Percentiles rank a stretch among this genome's conserved stretches.
These are phyloP conservation scores for Paramacrobiotus metropolitanus DNA, from an alignment of 1,140 invertebrate genomes.

Conservation along the genomic window DNA sequence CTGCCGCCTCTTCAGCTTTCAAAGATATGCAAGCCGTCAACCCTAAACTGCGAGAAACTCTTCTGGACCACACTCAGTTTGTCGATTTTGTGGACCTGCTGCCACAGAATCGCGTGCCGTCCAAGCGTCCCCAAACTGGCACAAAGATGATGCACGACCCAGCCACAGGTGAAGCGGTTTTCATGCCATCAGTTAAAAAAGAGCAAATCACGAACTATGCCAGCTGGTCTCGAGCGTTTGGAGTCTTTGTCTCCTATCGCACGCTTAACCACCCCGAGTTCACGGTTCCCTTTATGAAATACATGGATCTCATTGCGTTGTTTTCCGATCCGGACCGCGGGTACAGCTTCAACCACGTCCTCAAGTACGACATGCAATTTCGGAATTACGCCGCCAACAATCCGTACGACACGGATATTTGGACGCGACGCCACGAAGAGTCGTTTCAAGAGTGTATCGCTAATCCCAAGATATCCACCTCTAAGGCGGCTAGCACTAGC, in stretches of 20 bases:
- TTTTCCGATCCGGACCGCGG: background rate
- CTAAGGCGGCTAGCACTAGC: background rate
- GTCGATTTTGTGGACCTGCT: no score
- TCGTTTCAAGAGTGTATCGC: background rate
- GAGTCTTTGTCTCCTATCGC: background rate
- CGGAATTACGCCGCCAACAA: background rate
- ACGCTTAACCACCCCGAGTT: background rate
- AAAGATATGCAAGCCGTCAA: no score
- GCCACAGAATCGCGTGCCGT: no score
- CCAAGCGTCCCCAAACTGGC: no score
- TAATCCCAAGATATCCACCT: background rate
- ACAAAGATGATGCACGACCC: no score
- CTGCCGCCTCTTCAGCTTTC: no score
- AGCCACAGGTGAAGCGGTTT: no score
- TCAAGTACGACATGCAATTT: background rate
- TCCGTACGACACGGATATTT: background rate
- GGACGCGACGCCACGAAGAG: background rate
- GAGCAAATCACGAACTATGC: background rate
- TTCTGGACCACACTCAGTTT: no score
- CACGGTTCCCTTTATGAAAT: background rate
- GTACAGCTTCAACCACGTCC: background rate
- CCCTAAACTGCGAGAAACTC: no score
- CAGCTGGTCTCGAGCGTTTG: background rate
- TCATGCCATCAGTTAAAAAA: no score
- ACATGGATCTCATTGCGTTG: background rate